Conservation (phyloP, 2,797 vertebrate species). For the Rhabdophis nuchalis region DNA sequence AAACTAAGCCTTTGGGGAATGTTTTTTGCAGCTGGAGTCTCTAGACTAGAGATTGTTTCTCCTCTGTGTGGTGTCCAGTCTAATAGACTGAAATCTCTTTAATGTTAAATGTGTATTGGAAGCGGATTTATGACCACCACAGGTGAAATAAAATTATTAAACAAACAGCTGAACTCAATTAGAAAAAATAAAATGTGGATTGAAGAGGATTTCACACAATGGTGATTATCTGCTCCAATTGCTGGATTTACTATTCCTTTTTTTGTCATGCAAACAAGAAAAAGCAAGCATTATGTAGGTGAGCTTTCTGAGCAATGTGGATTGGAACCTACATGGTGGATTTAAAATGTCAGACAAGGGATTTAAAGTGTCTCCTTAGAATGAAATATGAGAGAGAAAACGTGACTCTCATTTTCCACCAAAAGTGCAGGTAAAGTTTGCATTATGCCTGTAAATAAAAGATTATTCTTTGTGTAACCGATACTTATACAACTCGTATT, state of each 20-base stretch:
- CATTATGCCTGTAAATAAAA: constrained; percentile 9
- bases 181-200: constrained; percentile 81
- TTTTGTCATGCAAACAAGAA: constrained; percentile 88
- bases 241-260: constrained; percentile 80
- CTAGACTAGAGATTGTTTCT: rapidly evolving
- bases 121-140: constrained; percentile 70
- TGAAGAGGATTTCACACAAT: constrained; percentile 83
- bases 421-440: neutral
- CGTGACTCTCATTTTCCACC: neutral
- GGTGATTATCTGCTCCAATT: constrained; percentile 83
- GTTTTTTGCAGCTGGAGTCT: constrained; percentile 16
- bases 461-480: neutral
- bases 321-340: constrained; percentile 78
- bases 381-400: constrained; percentile 27
- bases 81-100: constrained; percentile 16
- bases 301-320: constrained; percentile 77
- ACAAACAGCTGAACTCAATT: constrained; percentile 71
- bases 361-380: constrained; percentile 52
- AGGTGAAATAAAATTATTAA: constrained; percentile 84
- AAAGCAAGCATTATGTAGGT: constrained; percentile 69
- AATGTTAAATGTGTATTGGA: constrained; percentile 80
- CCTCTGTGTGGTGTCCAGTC: constrained; percentile 12
- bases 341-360: constrained; percentile 76
- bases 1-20: neutral
- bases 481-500: neutral